Evolutionary conservation across 2,888 invertebrate genomes (phyloP).

Genomic region (Dorcus parallelipipedus): DNA sequence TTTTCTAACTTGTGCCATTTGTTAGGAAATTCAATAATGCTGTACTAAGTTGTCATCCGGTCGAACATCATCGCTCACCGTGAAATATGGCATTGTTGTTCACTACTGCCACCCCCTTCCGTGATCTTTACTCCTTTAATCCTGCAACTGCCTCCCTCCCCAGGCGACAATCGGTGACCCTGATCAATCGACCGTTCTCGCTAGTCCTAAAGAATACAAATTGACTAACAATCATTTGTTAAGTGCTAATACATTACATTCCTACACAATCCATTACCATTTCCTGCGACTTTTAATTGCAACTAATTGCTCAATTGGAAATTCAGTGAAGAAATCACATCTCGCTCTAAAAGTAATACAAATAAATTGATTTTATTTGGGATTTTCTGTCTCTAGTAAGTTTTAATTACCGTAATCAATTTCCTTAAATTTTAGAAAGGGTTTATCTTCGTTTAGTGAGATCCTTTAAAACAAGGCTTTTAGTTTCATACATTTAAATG

Average conservation of each 20-base stretch:
- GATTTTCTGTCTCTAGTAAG: no score
- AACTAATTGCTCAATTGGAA: not conserved
- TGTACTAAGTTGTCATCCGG: constrained; percentile 48
- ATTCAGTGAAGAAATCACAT: no score
- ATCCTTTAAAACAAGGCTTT: no score
- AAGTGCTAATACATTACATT: no score
- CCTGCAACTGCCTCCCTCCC: not conserved
- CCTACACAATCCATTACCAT: not conserved
- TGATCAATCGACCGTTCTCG: constrained; percentile 36
- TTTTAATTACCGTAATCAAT: no score
- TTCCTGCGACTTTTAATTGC: not conserved
- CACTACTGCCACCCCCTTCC: constrained; percentile 1
- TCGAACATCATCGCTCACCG: constrained; percentile 48
- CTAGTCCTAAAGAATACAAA: constrained; percentile 37
- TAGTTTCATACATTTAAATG: no score
- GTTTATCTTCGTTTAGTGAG: no score
- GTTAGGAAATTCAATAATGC: constrained; percentile 51
- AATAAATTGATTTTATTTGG: no score
- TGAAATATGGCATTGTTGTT: constrained; percentile 44
- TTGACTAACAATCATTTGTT: constrained; percentile 25
- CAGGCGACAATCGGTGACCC: constrained; percentile 34
- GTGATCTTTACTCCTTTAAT: constrained; percentile 1
- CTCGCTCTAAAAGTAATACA: no score
- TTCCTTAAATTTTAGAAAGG: no score
- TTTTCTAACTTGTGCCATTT: constrained; percentile 47